These are phyloP conservation scores for Metopolophium dirhodum DNA, from an alignment of 1,140 invertebrate species.

Conservation along the genomic window DNA sequence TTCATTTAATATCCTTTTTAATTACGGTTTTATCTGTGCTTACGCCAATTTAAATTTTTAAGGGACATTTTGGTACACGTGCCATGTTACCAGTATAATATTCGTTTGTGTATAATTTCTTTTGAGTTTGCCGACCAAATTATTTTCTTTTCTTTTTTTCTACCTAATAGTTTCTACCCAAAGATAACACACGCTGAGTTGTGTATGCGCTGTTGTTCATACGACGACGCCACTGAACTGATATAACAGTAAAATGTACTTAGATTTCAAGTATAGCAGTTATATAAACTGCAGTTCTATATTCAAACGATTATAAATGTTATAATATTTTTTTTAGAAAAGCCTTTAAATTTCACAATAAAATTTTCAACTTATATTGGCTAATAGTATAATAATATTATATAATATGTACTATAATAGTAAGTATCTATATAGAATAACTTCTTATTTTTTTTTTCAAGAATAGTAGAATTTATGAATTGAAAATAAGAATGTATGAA, in stretches of 20 bases:
- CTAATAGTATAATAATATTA: no score
- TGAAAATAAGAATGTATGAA: no score
- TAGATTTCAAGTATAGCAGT: not conserved
- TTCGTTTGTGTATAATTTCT: not conserved
- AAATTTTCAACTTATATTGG: no score
- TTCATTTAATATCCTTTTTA: not conserved
- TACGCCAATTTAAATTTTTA: not conserved
- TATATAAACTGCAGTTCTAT: not conserved
- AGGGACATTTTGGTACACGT: not conserved
- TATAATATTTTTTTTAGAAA: not conserved
- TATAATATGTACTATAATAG: no score
- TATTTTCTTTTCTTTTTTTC: not conserved
- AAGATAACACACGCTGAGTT: not conserved
- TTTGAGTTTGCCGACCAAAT: not conserved
- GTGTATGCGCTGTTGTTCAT: not conserved
- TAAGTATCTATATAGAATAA: no score
- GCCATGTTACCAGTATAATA: not conserved
- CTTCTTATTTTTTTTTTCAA: no score
- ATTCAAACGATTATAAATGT: not conserved
- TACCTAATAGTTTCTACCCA: not conserved
- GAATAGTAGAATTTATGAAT: no score
- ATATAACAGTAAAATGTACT: not conserved
- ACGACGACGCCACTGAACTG: not conserved
- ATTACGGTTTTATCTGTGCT: not conserved
- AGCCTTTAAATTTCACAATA: not conserved